Evolutionary conservation across 2,113 vertebrate species (phyloP).

Genomic region (Danionella cerebrum): DNA sequence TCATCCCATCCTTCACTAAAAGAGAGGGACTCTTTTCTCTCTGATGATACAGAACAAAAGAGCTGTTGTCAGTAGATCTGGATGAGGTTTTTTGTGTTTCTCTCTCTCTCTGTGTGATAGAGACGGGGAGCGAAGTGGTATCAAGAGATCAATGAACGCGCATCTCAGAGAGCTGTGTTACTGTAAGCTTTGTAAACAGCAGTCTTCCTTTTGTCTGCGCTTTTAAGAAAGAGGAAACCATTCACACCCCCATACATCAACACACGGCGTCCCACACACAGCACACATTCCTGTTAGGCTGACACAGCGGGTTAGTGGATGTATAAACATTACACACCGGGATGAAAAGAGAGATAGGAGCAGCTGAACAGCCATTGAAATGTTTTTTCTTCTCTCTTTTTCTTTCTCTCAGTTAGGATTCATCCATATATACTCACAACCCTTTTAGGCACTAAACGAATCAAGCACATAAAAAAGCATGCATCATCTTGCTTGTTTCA

Average conservation of each 20-base stretch:
- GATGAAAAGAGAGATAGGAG: constrained; percentile 25
- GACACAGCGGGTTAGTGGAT: constrained; percentile 24
- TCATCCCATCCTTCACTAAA: background rate
- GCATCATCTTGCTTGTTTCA: background rate
- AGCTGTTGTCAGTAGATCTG: constrained; percentile 24
- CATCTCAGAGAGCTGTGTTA: constrained; percentile 4
- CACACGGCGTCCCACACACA: constrained; percentile 8
- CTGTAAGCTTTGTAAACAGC: constrained; percentile 27
- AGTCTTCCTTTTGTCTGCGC: constrained; percentile 17
- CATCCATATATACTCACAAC: background rate
- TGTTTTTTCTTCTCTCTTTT: constrained; percentile 13
- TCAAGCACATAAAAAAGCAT: background rate
- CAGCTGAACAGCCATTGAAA: constrained; percentile 23
- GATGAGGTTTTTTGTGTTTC: constrained; percentile 12
- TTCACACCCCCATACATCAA: constrained; percentile 25
- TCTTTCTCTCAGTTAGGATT: constrained; percentile 8
- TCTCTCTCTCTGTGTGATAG: background rate
- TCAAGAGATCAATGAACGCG: constrained; percentile 20
- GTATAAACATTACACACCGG: constrained; percentile 22
- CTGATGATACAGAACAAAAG: constrained; percentile 26
- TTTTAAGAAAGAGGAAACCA: constrained; percentile 27
- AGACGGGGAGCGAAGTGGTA: constrained; percentile 2
- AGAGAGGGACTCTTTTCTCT: constrained; percentile 24
- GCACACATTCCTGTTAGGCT: constrained; percentile 25
- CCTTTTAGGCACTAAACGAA: background rate